phyloP scores from a whole-genome alignment of 2,113 vertebrate species.

The Orientallactaga bullata region DNA sequence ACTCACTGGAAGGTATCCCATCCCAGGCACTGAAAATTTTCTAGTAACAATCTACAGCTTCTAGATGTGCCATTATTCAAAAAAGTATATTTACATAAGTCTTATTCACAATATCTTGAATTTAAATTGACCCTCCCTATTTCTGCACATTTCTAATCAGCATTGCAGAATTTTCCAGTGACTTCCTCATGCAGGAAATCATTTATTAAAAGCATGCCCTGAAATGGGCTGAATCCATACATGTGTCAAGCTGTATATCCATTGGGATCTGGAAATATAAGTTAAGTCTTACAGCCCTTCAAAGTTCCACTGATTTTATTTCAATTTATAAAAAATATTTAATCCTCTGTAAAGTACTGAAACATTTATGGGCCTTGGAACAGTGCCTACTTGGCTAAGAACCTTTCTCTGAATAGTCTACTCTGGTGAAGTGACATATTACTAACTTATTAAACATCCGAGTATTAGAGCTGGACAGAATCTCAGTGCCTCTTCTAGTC shows the following conservation, averaged over 20 bases:
- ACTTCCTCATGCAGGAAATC: background rate
- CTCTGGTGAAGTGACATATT: background rate
- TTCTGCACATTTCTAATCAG: background rate
- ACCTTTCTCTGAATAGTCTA: slow-evolving; percentile 12
- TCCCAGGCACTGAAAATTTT: too few species aligned
- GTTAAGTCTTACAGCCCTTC: background rate
- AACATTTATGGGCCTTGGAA: slow-evolving; percentile 15
- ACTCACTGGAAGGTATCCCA: too few species aligned
- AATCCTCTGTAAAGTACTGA: background rate
- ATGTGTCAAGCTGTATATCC: background rate
- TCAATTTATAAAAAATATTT: background rate
- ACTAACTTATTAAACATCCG: slow-evolving; percentile 14
- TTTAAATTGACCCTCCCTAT: too few species aligned
- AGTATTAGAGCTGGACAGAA: background rate
- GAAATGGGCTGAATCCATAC: background rate
- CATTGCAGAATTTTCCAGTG: background rate
- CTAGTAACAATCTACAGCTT: too few species aligned
- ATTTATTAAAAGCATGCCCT: background rate
- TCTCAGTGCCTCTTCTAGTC: background rate
- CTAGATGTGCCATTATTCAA: too few species aligned
- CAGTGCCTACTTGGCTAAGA: background rate
- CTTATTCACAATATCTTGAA: too few species aligned
- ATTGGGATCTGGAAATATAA: background rate
- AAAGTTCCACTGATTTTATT: background rate
- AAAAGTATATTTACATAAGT: too few species aligned